Evolutionary conservation across 2,113 vertebrate genomes (phyloP).

Genomic region (Stigmatopora argus): DNA sequence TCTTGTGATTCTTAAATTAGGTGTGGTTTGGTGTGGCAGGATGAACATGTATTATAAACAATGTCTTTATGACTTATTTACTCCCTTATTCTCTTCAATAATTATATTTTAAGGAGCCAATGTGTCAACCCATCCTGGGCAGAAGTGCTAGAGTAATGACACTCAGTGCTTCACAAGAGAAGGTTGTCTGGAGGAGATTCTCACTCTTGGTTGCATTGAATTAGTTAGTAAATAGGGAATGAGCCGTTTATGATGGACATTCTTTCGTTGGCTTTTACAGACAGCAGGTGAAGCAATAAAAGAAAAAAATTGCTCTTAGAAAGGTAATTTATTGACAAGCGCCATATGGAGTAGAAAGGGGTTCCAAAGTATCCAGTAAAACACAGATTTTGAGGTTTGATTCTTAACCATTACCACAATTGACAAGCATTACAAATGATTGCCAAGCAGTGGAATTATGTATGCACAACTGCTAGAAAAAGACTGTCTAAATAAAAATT

Average conservation of each 20-base stretch:
- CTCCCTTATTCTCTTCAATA: slow-evolving; percentile 33
- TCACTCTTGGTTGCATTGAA: slow-evolving; percentile 31
- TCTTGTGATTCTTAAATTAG: not conserved
- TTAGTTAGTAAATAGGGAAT: slow-evolving; percentile 59
- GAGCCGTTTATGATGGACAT: slow-evolving; percentile 54
- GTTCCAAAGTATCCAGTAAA: slow-evolving; percentile 48
- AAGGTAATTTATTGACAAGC: slow-evolving; percentile 57
- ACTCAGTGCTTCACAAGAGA: slow-evolving; percentile 55
- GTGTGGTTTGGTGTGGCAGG: no score
- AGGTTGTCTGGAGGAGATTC: slow-evolving; percentile 54
- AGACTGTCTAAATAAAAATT: no score
- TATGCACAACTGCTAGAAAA: no score
- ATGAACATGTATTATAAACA: slow-evolving; percentile 16
- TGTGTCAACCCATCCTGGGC: slow-evolving; percentile 30
- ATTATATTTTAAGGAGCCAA: slow-evolving; percentile 18
- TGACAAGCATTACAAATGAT: slow-evolving; percentile 56
- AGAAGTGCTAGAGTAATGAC: slow-evolving; percentile 36
- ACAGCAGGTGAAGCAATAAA: slow-evolving; percentile 63
- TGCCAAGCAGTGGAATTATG: not conserved
- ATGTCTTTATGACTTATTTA: slow-evolving; percentile 11
- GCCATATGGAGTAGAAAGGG: slow-evolving; percentile 31
- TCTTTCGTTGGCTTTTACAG: slow-evolving; percentile 53
- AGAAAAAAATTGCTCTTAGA: slow-evolving; percentile 39
- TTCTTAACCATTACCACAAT: slow-evolving; percentile 37
- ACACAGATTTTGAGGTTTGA: slow-evolving; percentile 38